Evolutionary conservation across 2,113 vertebrate genomes (phyloP), one percentile per base, ranked within the genome.

Genomic region (Tyrannus savana): DNA sequence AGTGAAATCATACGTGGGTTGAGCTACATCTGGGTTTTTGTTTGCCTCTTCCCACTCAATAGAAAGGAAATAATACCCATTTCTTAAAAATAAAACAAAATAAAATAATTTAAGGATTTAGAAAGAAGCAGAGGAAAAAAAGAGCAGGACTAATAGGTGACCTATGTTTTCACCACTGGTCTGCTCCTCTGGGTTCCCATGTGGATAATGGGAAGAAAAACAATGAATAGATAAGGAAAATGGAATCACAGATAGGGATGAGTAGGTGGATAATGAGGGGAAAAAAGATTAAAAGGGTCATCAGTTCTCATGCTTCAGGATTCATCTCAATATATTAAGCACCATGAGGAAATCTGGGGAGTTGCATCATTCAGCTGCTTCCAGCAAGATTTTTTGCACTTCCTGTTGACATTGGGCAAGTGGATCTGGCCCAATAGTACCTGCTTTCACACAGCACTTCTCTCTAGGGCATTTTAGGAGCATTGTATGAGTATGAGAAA

Each of bases 211-310:
- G 24, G 41, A 81, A 82, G 64, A 75, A 84, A 86, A 79, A 24
- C 30, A 71, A 50, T 19, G 19, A 90, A 22, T 49, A 74, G 68
- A 58, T 67, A 74, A 85, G 44, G 68, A 90, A 87, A 90, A 81
- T 23, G 42, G 39, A 24, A 90, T 81, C 52, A 46, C 35, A 71
- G 67, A 44, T 60, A 90, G 42, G 33, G 59, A 88, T 31, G 39
- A 84, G 47, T 78, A 35, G 27, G 53, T 49, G 47, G 64, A 81
- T 71, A 74, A 86, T 35, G 44, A 77, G 10, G 7, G 30, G 6
- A 7, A 46, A 47, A 82, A 79, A n/a, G 41, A 53, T 74, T 67
- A 5, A 81, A 74, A 84, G 19, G 19, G 42, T 55, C 30, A 74
- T 84, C 31, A 71, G 11, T 66, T 71, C 39, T 88, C 17, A 78